A percentile compares a stretch with the other conserved stretches of the same genome.
Conservation (phyloP, 2,113 vertebrate species). For the Erinaceus europaeus region DNA sequence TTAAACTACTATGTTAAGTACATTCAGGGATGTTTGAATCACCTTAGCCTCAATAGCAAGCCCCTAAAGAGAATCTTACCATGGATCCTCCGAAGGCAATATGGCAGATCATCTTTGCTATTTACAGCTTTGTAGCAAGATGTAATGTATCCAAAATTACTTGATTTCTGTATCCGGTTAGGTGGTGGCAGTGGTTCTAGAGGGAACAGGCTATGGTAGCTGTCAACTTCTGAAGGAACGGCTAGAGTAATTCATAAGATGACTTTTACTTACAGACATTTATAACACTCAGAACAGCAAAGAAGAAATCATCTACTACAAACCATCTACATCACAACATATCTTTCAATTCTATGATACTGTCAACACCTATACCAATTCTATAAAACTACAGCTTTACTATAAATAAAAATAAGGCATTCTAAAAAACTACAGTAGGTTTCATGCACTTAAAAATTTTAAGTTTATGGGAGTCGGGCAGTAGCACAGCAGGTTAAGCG, state of each 20-base stretch:
- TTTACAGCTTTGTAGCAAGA: conserved; percentile 99
- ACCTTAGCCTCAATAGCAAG: background rate
- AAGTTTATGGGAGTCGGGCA: too few relatives aligned
- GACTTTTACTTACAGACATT: conserved; percentile 27
- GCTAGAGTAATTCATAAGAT: conserved; percentile 82
- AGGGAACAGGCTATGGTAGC: conserved; percentile 98
- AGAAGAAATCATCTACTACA: conserved; percentile 16
- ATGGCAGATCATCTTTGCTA: conserved; percentile 98
- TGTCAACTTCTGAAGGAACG: conserved; percentile 97
- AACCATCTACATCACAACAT: background rate
- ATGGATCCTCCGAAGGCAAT: conserved; percentile 98
- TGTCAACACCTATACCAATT: background rate
- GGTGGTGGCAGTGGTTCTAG: conserved; percentile 95
- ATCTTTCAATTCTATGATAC: background rate
- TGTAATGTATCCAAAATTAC: conserved; percentile 98
- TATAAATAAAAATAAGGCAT: conserved; percentile 21
- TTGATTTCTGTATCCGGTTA: conserved; percentile 97
- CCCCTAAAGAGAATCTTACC: conserved; percentile 82
- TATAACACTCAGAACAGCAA: conserved; percentile 33
- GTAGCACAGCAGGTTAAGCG: too few relatives aligned
- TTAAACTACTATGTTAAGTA: background rate
- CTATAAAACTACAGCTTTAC: background rate
- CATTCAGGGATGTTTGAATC: background rate
- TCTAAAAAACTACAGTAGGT: background rate
- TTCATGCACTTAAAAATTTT: background rate